Conservation (phyloP, 2,113 vertebrate species). For the Procavia capensis region DNA sequence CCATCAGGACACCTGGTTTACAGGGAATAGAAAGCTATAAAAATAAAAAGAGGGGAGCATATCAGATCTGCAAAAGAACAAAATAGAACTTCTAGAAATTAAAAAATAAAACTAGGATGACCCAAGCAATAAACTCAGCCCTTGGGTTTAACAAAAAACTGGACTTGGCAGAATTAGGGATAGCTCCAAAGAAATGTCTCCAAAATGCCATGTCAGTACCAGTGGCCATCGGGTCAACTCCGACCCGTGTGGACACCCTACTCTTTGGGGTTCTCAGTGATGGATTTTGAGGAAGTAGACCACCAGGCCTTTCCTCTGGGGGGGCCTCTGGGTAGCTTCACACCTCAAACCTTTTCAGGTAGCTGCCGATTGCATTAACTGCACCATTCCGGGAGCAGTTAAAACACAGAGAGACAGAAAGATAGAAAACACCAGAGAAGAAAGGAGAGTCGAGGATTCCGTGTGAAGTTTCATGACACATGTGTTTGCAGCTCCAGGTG, state of each 20-base stretch:
- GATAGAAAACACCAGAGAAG: not conserved
- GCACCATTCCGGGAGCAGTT: not conserved
- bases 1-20: not conserved
- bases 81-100: not conserved
- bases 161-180: not conserved
- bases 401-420: not conserved
- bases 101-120: not conserved
- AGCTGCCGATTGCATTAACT: not conserved
- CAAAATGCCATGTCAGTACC: not conserved
- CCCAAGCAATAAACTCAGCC: not conserved
- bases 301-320: not conserved
- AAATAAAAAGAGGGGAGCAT: accelerated
- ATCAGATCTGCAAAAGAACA: not conserved
- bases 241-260: too few species aligned
- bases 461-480: not conserved
- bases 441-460: not conserved
- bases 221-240: not conserved
- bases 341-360: not conserved
- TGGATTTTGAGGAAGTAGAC: too few species aligned
- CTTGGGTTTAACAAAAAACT: not conserved
- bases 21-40: not conserved
- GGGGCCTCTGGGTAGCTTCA: not conserved
- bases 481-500: not conserved
- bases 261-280: too few species aligned
- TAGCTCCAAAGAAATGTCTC: not conserved